phyloP scores from a whole-genome alignment of 1,140 invertebrate species.

The Agrilus planipennis region DNA sequence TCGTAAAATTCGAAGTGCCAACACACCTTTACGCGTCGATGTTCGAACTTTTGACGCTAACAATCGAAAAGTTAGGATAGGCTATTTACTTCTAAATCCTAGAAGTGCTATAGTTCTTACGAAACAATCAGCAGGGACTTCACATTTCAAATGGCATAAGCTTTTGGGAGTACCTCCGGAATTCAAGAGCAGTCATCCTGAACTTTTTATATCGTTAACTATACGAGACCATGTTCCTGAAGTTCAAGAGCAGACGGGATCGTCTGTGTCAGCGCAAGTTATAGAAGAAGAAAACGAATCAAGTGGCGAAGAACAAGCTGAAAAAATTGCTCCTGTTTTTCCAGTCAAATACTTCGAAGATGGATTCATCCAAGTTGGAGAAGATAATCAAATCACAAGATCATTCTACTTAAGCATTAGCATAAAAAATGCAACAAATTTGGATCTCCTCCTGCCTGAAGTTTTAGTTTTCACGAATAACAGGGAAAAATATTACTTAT shows the following conservation, averaged over 20 bases:
- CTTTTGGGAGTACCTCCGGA: constrained; percentile 36
- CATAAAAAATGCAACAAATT: constrained; percentile 18
- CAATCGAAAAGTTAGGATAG: constrained; percentile 35
- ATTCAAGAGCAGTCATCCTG: constrained; percentile 35
- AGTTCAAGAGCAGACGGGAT: background rate
- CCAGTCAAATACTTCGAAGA: constrained; percentile 9
- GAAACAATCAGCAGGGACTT: constrained; percentile 10
- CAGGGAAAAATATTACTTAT: constrained; percentile 21
- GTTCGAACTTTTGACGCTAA: constrained; percentile 35
- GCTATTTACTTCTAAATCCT: constrained; percentile 38
- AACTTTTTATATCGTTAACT: constrained; percentile 37
- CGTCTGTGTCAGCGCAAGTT: background rate
- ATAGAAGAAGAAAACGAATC: background rate
- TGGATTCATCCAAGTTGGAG: constrained; percentile 25
- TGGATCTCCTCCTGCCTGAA: constrained; percentile 27
- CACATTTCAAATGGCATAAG: constrained; percentile 36
- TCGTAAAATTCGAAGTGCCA: constrained; percentile 37
- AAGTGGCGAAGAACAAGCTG: background rate
- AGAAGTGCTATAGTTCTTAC: constrained; percentile 37
- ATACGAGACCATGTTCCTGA: constrained; percentile 31
- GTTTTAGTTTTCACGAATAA: constrained; percentile 20
- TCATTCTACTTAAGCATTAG: constrained; percentile 19
- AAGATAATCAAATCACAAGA: constrained; percentile 11
- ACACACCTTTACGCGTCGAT: constrained; percentile 39
- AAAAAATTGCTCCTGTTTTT: background rate